Evolutionary conservation across 2,888 invertebrate genomes (phyloP).

Genomic region (Hydrotaea diabolus): DNA sequence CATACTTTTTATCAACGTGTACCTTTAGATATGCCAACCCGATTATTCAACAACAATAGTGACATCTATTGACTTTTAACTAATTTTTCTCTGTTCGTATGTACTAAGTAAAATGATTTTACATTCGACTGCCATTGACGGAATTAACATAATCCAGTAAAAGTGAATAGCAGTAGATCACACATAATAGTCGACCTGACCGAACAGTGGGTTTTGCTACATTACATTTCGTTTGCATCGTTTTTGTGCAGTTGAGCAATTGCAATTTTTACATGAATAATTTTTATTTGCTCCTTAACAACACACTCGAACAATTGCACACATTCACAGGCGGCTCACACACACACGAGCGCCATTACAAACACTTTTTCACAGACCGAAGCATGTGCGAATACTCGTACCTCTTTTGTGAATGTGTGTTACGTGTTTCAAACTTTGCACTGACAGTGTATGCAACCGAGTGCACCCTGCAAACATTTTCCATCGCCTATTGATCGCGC

Average conservation of each 20-base stretch:
- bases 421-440: conserved; percentile 46
- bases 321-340: background rate
- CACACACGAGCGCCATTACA: background rate
- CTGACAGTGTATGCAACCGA: background rate
- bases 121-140: too few species aligned
- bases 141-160: too few species aligned
- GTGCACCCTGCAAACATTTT: too few species aligned
- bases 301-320: conserved; percentile 10
- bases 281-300: conserved; percentile 55
- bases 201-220: background rate
- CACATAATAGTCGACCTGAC: background rate
- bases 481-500: too few species aligned
- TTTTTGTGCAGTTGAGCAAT: conserved; percentile 39
- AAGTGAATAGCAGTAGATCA: background rate
- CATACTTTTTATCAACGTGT: too few species aligned
- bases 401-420: conserved; percentile 47
- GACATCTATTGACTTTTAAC: too few species aligned
- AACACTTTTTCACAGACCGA: conserved; percentile 10
- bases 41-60: too few species aligned
- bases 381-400: conserved; percentile 61
- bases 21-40: too few species aligned
- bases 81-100: too few species aligned
- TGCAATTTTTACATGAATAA: conserved; percentile 57
- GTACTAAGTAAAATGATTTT: too few species aligned
- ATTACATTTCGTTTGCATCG: background rate